phyloP scores from a whole-genome alignment of 2,113 vertebrate species.

The Hassar affinis region DNA sequence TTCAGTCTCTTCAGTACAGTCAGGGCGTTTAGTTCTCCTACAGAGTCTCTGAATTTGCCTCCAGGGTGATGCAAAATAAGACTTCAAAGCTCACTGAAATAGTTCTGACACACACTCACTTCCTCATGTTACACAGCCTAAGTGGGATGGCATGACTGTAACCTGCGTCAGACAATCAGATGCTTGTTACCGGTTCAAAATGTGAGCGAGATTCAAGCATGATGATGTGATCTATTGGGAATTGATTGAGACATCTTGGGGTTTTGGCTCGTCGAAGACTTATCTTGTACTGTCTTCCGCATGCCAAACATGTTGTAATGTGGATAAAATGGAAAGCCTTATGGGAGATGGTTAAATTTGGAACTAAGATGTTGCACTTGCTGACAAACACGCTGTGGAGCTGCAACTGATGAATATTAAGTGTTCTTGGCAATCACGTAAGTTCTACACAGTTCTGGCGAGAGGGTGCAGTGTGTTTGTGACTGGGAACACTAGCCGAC shows the following conservation, averaged over 20 bases:
- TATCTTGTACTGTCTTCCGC: constrained; percentile 8
- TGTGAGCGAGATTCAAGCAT: neutral
- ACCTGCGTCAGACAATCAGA: constrained; percentile 65
- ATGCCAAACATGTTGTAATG: constrained; percentile 29
- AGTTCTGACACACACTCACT: constrained; percentile 76
- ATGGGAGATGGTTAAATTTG: constrained; percentile 25
- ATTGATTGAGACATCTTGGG: neutral
- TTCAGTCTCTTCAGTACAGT: neutral
- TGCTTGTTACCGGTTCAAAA: constrained; percentile 43
- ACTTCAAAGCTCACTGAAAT: constrained; percentile 77
- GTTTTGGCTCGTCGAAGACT: neutral
- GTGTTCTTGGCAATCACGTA: constrained; percentile 25
- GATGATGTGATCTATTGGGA: constrained; percentile 18
- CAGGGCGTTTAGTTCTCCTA: constrained; percentile 16
- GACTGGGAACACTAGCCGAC: constrained; percentile 1
- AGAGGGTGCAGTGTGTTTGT: constrained; percentile 8
- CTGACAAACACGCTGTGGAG: constrained; percentile 26
- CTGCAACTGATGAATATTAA: constrained; percentile 32
- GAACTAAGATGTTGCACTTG: constrained; percentile 19
- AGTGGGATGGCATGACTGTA: constrained; percentile 55
- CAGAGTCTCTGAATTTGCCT: constrained; percentile 62
- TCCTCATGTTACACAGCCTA: constrained; percentile 69
- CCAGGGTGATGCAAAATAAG: constrained; percentile 72
- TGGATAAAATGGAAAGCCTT: constrained; percentile 10
- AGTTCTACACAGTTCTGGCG: constrained; percentile 43